A percentile compares a stretch with the other conserved stretches of the same genome.
Evolutionary conservation across 2,888 invertebrate genomes (phyloP).

Genomic region (Campoplex nolae): DNA sequence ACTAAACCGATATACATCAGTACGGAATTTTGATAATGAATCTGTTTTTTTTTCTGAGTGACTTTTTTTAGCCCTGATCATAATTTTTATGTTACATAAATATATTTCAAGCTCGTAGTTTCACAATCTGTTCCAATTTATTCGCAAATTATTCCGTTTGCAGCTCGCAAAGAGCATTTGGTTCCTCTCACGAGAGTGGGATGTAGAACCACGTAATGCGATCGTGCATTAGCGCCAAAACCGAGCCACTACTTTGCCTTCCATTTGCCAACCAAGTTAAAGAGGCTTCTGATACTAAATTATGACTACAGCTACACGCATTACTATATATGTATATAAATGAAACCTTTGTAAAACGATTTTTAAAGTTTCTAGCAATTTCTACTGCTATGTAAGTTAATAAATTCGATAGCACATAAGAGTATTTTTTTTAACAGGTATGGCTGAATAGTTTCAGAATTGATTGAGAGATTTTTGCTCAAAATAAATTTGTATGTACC

Average conservation of each 20-base stretch:
- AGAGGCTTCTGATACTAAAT: constrained; percentile 13
- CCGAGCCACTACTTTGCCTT: constrained; percentile 1
- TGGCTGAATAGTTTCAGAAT: too few relatives aligned
- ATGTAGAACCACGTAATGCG: constrained; percentile 65
- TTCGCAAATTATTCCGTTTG: constrained; percentile 67
- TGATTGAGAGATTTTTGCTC: too few relatives aligned
- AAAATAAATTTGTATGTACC: too few relatives aligned
- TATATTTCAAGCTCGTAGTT: constrained; percentile 23
- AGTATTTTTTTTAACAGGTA: neutral
- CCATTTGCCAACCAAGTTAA: constrained; percentile 31
- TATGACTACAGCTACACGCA: neutral
- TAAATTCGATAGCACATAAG: neutral
- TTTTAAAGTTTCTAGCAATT: neutral
- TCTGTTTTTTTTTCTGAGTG: constrained; percentile 17
- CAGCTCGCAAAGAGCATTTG: constrained; percentile 63
- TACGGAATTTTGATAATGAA: constrained; percentile 21
- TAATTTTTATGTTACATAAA: constrained; percentile 1
- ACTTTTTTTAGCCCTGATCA: neutral
- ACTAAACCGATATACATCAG: constrained; percentile 43
- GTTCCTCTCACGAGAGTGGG: constrained; percentile 59
- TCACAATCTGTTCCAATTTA: constrained; percentile 61
- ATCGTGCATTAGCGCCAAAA: constrained; percentile 65
- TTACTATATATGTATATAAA: neutral
- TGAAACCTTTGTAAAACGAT: neutral
- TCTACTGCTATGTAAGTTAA: neutral